A percentile compares a stretch with the other conserved stretches of the same genome.
These are phyloP conservation scores for Ichneumoninae sp. DNA, from an alignment of 2,888 invertebrate species.

Conservation along the genomic window DNA sequence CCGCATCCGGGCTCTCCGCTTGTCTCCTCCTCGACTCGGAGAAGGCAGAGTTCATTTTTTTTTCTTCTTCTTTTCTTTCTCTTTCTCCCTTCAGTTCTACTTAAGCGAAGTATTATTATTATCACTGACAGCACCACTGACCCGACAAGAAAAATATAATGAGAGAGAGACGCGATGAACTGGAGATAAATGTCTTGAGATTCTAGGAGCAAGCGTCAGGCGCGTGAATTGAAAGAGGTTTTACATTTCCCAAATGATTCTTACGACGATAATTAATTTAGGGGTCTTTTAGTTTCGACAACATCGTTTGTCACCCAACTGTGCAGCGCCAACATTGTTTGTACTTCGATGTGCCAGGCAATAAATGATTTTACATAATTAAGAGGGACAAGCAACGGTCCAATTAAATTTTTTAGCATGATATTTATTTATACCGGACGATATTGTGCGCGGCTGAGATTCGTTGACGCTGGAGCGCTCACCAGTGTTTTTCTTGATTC, in stretches of 20 bases:
- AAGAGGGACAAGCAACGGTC: too few species aligned
- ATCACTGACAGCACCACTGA: conserved; percentile 53
- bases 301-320: too few species aligned
- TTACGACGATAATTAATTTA: too few species aligned
- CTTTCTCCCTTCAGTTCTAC: conserved; percentile 36
- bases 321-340: too few species aligned
- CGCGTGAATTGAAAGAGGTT: not conserved
- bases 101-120: conserved; percentile 50
- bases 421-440: not conserved
- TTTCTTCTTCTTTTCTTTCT: conserved; percentile 36
- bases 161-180: conserved; percentile 33
- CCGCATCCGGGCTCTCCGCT: conserved; percentile 54
- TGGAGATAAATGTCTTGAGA: conserved; percentile 56
- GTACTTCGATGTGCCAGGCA: too few species aligned
- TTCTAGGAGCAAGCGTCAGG: conserved; percentile 11
- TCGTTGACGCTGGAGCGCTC: too few species aligned
- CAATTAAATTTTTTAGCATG: too few species aligned
- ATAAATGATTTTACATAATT: too few species aligned
- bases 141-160: conserved; percentile 42
- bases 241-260: too few species aligned
- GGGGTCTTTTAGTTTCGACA: too few species aligned
- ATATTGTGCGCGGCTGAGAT: too few species aligned
- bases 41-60: conserved; percentile 37
- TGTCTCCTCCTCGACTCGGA: conserved; percentile 57
- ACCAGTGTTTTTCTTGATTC: not conserved